Evolutionary conservation across 2,888 invertebrate genomes (phyloP), one percentile per base, ranked within the genome.

Genomic region (Trachelus tabidus): DNA sequence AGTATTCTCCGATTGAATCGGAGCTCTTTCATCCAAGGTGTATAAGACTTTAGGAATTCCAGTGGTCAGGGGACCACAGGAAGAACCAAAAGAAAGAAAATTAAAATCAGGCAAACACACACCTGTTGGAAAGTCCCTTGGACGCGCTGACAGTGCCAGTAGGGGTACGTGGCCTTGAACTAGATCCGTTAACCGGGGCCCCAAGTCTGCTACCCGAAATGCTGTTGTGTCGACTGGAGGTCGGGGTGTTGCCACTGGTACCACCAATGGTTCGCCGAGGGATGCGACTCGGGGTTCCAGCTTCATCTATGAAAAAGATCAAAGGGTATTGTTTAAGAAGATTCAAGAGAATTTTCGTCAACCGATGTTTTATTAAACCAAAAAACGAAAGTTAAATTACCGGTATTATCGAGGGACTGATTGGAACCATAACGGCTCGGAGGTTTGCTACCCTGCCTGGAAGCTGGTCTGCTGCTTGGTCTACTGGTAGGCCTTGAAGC

Each of bases 351-450:
- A 56, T 23, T 23, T 56, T 9, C 6, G 40, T 23, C 2, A 2
- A 23, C 6, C 6, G 23, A 23, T 56, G 23, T 9, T 23, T 56
- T 23, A 2, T 56, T 6, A 56, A 23, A 56, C 9, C 0, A 56
- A 56, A 23, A 23, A 23, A 56, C 0, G 2, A 9, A 56, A 56
- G 30, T 34, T 30, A 75, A 81, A 79, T 83, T 92, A 97, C 97
- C 97, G 91, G 97, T 96, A 91, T 97, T 97, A 91, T 97, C 97
- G 84, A 98, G 93, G 73, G 98, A 98, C 81, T 97, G 94, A 89
- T 97, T 98, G 73, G 98, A 98, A 84, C 98, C 98, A 89, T 98
- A 97, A 86, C 98, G 95, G 85, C 98, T 98, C 34, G 98, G 97
- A 83, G 98, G 98, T 92, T 98, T 97, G 81, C 97, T 97, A 81